phyloP scores from a whole-genome alignment of 2,888 invertebrate species.

The Chaitophorus viminalis region DNA sequence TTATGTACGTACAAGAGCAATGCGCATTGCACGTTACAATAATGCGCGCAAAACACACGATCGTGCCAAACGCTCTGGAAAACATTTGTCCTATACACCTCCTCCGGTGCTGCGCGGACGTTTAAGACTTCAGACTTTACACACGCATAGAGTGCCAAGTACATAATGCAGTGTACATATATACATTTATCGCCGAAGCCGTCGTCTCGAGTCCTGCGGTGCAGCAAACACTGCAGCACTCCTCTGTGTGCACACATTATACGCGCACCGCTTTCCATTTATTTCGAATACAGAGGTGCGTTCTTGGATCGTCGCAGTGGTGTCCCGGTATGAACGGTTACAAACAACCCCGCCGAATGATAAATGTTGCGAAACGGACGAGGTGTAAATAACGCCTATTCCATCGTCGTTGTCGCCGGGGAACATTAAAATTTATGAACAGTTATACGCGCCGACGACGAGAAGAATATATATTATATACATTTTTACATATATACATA shows the following conservation, averaged over 20 bases:
- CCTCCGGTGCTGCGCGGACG: neutral
- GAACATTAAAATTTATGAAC: slow-evolving; percentile 45
- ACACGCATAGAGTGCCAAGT: neutral
- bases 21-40: neutral
- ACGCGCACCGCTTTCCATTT: neutral
- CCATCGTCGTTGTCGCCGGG: neutral
- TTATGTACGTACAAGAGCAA: neutral
- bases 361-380: slow-evolving; percentile 1
- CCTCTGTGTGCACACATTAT: neutral
- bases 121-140: no score
- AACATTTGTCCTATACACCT: slow-evolving; percentile 40
- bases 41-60: neutral
- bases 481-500: neutral
- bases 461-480: neutral
- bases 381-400: slow-evolving; percentile 44
- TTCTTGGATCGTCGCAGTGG: no score
- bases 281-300: no score
- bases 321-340: no score
- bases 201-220: neutral
- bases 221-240: neutral
- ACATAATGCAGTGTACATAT: neutral
- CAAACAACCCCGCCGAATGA: no score
- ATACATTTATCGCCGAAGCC: neutral
- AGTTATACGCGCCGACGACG: neutral
- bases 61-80: slow-evolving; percentile 4